Evolutionary conservation across 1,140 invertebrate species (phyloP).

Genomic region (Sarcophaga bullata): DNA sequence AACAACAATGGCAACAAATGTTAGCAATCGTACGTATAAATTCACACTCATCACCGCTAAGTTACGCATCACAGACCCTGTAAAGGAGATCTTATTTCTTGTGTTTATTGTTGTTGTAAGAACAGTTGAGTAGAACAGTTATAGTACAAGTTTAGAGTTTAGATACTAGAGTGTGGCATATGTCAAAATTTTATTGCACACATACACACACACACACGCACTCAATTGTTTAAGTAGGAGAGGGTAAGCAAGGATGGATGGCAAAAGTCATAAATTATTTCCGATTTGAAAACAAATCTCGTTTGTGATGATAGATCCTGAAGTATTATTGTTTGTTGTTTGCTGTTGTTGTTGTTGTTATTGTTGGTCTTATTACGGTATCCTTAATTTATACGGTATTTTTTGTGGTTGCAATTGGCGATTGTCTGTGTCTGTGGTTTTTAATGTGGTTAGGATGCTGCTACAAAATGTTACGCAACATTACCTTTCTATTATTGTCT

Average conservation of each 20-base stretch:
- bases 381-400: background rate
- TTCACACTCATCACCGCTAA: background rate
- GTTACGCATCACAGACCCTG: background rate
- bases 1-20: background rate
- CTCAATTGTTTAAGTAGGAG: background rate
- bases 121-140: too few species aligned
- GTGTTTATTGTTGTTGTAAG: too few species aligned
- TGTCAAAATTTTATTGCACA: background rate
- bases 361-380: background rate
- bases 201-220: background rate
- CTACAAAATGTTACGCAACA: background rate
- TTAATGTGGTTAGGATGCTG: background rate
- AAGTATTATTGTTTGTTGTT: background rate
- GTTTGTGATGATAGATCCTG: background rate
- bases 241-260: background rate
- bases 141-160: too few species aligned
- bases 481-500: conserved; percentile 1
- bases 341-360: background rate
- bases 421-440: background rate
- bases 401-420: background rate
- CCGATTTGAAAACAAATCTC: background rate
- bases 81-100: background rate
- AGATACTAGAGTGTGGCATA: conserved; percentile 11
- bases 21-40: background rate
- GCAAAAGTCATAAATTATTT: background rate